phyloP scores from a whole-genome alignment of 2,113 vertebrate species.

The Glaucomys volans region DNA sequence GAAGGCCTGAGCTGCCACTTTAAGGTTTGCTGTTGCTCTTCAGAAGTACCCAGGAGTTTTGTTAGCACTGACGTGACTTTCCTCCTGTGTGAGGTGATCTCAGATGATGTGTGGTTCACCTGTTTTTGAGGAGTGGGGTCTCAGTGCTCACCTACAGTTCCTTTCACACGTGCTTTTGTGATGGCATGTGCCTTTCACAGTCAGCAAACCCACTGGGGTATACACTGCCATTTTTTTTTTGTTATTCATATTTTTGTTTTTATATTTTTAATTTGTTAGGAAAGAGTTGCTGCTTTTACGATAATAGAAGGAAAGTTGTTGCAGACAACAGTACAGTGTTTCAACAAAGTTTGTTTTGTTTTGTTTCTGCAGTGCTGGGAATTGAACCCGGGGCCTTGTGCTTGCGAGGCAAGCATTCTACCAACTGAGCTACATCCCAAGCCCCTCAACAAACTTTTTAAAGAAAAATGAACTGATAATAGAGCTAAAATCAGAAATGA shows the following conservation, averaged over 20 bases:
- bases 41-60: background rate
- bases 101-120: background rate
- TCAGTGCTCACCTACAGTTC: background rate
- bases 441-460: no score
- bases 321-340: background rate
- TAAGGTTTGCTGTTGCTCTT: background rate
- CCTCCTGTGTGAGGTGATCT: no score
- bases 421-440: no score
- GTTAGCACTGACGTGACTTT: background rate
- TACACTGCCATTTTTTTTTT: background rate
- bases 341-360: constrained; percentile 51
- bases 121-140: background rate
- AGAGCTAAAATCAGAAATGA: constrained; percentile 26
- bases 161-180: background rate
- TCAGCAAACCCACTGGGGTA: background rate
- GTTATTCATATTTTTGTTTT: background rate
- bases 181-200: background rate
- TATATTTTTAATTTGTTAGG: background rate
- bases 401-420: no score
- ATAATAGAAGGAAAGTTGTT: constrained; percentile 8
- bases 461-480: background rate
- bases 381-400: no score
- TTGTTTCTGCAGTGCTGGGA: no score
- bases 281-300: constrained; percentile 19
- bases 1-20: background rate